A percentile compares a stretch with the other conserved stretches of the same genome.
Conservation (phyloP, 2,888 invertebrate species). For the Drosophila atripex region DNA sequence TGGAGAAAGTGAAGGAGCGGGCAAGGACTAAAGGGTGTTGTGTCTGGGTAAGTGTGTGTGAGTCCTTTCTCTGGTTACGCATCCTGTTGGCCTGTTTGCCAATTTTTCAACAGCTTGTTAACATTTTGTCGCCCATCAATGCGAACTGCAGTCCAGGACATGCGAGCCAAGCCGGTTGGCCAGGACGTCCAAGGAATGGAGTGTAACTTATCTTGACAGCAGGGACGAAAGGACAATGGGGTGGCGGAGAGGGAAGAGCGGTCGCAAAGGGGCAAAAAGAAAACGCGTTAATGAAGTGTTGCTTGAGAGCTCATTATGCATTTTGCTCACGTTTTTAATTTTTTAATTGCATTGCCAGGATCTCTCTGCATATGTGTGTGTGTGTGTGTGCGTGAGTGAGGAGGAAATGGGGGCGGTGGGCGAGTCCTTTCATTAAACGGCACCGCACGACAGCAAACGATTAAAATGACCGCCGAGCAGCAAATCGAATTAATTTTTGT, state of each 20-base stretch:
- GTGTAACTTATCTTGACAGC: conserved; percentile 38
- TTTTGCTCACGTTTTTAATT: conserved; percentile 75
- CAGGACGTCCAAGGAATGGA: conserved; percentile 10
- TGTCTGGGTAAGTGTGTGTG: neutral
- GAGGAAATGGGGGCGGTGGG: neutral
- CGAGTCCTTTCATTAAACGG: conserved; percentile 71
- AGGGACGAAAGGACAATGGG: neutral
- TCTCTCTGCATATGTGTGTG: conserved; percentile 3
- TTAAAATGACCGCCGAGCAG: conserved; percentile 80
- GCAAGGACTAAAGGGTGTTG: too few species aligned
- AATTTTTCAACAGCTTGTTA: conserved; percentile 77
- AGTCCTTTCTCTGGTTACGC: conserved; percentile 37
- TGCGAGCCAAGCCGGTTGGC: neutral
- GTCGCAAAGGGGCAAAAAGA: conserved; percentile 34
- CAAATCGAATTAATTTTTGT: conserved; percentile 83
- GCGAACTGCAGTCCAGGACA: conserved; percentile 19
- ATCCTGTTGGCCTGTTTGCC: conserved; percentile 44
- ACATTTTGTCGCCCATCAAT: conserved; percentile 76
- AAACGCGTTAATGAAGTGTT: conserved; percentile 76
- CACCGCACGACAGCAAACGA: conserved; percentile 66
- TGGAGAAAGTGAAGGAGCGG: conserved; percentile 3
- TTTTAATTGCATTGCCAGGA: conserved; percentile 67
- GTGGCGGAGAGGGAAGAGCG: neutral
- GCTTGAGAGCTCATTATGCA: conserved; percentile 74
- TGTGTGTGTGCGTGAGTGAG: neutral